Percentiles rank a stretch among this genome's conserved stretches.
Evolutionary conservation across 2,888 invertebrate genomes (phyloP).

Genomic region (Oligia latruncula): DNA sequence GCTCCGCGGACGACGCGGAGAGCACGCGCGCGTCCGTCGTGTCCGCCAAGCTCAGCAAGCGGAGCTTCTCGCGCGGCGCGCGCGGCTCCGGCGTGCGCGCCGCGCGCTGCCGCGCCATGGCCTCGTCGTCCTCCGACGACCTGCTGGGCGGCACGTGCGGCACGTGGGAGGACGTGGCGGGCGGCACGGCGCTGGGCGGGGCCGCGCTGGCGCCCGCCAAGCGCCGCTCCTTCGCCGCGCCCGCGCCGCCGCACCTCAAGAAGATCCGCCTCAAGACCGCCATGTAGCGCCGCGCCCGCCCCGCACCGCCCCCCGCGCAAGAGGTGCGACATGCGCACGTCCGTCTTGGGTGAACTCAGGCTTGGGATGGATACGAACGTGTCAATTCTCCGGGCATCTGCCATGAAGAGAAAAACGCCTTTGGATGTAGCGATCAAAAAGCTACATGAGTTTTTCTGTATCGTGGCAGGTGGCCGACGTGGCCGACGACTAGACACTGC

Average conservation of each 20-base stretch:
- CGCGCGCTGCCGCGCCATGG: slow-evolving; percentile 71
- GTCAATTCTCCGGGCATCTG: slow-evolving; percentile 16
- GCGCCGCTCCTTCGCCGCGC: slow-evolving; percentile 78
- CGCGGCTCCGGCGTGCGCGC: slow-evolving; percentile 65
- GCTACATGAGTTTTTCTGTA: slow-evolving; percentile 5
- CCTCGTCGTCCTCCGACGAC: slow-evolving; percentile 83
- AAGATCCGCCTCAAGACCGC: slow-evolving; percentile 85
- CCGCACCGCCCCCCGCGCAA: slow-evolving; percentile 53
- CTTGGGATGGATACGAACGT: background rate
- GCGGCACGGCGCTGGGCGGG: slow-evolving; percentile 69
- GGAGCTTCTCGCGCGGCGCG: slow-evolving; percentile 77
- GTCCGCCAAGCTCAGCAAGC: slow-evolving; percentile 78
- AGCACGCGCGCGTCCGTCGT: slow-evolving; percentile 74
- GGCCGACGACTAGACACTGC: slow-evolving; percentile 41
- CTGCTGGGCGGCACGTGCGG: slow-evolving; percentile 75
- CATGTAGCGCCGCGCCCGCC: slow-evolving; percentile 82
- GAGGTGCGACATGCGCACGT: background rate
- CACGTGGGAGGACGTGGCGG: slow-evolving; percentile 66
- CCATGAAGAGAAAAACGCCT: slow-evolving; percentile 11
- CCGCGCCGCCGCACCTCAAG: slow-evolving; percentile 80
- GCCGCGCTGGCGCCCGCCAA: slow-evolving; percentile 74
- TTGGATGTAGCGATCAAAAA: slow-evolving; percentile 8
- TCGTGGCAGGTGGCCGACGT: slow-evolving; percentile 22
- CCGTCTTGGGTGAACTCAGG: background rate
- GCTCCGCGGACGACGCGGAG: slow-evolving; percentile 82